Base-by-base conservation (phyloP, 2,113 vertebrate species). In the Meles meles region DNA sequence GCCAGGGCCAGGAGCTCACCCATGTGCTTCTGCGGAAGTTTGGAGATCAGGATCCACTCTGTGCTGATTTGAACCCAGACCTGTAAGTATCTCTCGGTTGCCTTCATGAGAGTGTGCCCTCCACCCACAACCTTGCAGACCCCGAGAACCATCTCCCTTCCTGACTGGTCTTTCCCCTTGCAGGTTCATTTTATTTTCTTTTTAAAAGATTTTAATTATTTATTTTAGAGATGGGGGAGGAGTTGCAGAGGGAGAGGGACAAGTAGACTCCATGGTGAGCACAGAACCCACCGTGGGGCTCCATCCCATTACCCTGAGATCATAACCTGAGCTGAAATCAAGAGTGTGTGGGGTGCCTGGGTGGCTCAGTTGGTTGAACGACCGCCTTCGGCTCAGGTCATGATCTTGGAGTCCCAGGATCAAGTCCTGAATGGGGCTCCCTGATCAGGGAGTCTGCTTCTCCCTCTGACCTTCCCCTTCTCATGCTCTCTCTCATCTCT, bases 31-130 rank as follows among this genome's bases (percentile, higher is more conserved):
- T 98, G 72, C 44, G 11, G 20, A 82, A 95, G 27, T 98, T 98
- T 23, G 14, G 21, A 15, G 84, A 83, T 17, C 47, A 52, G 49
- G 92, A 74, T 23, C 65, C 11, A 20, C 31, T 44, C n/a, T 97
- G 97, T 42, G 55, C 42, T 13, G 57, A 52, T n/a, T 15, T 8
- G 2, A 37, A 49, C 4, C 4, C 71, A 2, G 59, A 87, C 47
- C 31, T 3, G 98, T 98, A 57, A 98, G 97, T 98, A 65, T 31
- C n/a, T n/a, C n/a, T n/a, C 31, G 1, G 12, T 18, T 4, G 27
- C 10, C 18, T 37, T 59, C 34, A 44, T 14, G 31, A 7, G 76
- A 12, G 11, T 5, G 4, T 10, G 55, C 47, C 3, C 9, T 17
- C 34, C 1, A n/a, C 3, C 13, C 31, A 7, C 0, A 10, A 1